Percentiles rank a stretch among this genome's conserved stretches.
Conservation (phyloP, 1,140 invertebrate species). For the Dendrolimus punctatus region DNA sequence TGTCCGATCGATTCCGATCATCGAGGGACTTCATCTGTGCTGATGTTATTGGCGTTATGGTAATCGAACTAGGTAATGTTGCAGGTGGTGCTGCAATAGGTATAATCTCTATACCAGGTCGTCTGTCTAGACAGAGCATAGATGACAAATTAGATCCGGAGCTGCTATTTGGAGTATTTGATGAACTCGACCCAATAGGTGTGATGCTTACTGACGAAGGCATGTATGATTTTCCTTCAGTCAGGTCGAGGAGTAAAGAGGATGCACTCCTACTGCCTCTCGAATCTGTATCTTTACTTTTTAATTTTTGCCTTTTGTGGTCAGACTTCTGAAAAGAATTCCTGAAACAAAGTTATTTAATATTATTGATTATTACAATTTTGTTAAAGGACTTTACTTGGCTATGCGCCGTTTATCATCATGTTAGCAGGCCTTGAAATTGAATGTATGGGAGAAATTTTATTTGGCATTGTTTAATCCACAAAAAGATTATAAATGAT, state of each 20-base stretch:
- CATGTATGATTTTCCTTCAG: slow-evolving; percentile 74
- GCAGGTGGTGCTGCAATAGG: slow-evolving; percentile 78
- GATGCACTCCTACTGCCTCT: slow-evolving; percentile 46
- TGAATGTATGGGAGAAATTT: too few species aligned
- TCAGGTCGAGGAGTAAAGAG: slow-evolving; percentile 68
- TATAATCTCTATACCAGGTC: slow-evolving; percentile 87
- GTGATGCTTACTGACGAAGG: slow-evolving; percentile 86
- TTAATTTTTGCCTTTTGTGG: slow-evolving; percentile 68
- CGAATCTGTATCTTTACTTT: slow-evolving; percentile 54
- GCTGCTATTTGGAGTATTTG: slow-evolving; percentile 31
- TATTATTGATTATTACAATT: too few species aligned
- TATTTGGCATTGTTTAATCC: too few species aligned
- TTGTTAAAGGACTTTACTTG: too few species aligned
- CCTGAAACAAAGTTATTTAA: slow-evolving; percentile 39
- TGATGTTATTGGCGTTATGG: slow-evolving; percentile 85
- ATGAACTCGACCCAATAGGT: slow-evolving; percentile 74
- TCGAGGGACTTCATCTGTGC: slow-evolving; percentile 71
- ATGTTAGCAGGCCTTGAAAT: too few species aligned
- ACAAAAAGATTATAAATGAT: too few species aligned
- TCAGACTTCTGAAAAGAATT: slow-evolving; percentile 71
- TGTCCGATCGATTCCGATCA: slow-evolving; percentile 76
- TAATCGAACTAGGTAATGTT: slow-evolving; percentile 83
- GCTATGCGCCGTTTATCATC: too few species aligned
- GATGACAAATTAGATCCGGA: slow-evolving; percentile 74
- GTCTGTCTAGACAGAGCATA: slow-evolving; percentile 76